Conservation (phyloP, 2,113 vertebrate genomes). For the Motacilla alba region DNA sequence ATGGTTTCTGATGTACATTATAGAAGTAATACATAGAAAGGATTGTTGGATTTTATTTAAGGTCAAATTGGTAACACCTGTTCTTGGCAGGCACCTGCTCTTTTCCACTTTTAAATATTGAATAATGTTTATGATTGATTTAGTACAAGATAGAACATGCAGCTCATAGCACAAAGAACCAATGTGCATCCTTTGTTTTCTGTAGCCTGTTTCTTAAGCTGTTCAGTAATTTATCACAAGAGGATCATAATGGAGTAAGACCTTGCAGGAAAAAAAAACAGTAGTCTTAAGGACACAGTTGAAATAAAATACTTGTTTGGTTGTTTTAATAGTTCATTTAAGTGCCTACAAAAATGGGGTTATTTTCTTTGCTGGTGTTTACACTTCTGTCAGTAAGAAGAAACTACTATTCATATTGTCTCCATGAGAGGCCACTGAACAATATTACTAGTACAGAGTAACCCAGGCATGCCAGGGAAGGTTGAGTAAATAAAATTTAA, state of each 20-base stretch:
- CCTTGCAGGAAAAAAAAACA: not conserved
- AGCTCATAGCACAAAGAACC: not conserved
- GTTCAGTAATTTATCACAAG: not conserved
- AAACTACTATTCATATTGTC: not conserved
- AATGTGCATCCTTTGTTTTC: not conserved
- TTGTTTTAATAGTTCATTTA: not conserved
- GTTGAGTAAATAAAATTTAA: not conserved
- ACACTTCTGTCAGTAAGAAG: not conserved
- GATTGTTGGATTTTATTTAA: not conserved
- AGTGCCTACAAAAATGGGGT: not conserved
- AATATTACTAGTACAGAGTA: not conserved
- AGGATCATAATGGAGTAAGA: not conserved
- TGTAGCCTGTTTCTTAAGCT: not conserved
- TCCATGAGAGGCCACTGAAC: not conserved
- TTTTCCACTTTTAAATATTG: not conserved
- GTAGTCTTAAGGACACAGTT: not conserved
- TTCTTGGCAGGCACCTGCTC: not conserved
- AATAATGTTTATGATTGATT: slow-evolving; percentile 13
- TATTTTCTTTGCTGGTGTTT: not conserved
- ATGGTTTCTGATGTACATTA: not conserved
- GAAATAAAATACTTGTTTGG: not conserved
- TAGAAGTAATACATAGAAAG: not conserved
- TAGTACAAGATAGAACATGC: not conserved
- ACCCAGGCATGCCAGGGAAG: not conserved
- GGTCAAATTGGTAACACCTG: not conserved